A percentile compares a stretch with the other conserved stretches of the same genome.
Evolutionary conservation across 2,113 vertebrate species (phyloP).

Genomic region (Dendrocopos noguchii): DNA sequence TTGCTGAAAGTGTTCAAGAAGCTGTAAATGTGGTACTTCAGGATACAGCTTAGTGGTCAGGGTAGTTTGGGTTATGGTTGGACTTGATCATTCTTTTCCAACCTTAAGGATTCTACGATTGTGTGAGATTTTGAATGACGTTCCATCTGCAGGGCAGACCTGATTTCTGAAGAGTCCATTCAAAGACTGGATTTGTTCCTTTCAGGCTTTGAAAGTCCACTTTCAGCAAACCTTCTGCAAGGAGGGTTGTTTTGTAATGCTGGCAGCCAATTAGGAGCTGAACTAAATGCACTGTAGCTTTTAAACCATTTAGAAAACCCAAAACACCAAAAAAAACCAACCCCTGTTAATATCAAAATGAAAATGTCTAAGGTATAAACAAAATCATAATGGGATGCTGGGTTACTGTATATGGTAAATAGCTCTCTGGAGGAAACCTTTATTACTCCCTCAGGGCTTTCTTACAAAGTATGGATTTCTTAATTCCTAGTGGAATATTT

Average conservation of each 20-base stretch:
- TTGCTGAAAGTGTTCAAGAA: too few relatives aligned
- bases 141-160: not conserved
- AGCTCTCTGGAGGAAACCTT: constrained; percentile 76
- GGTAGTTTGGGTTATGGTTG: too few relatives aligned
- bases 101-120: not conserved
- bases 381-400: constrained; percentile 61
- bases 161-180: not conserved
- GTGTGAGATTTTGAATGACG: not conserved
- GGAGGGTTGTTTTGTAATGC: not conserved
- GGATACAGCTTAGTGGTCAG: too few relatives aligned
- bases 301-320: constrained; percentile 16
- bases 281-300: constrained; percentile 57
- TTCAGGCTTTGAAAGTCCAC: not conserved
- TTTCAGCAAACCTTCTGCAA: not conserved
- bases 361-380: constrained; percentile 70
- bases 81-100: too few relatives aligned
- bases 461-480: constrained; percentile 77
- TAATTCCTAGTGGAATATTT: constrained; percentile 81
- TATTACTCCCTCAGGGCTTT: constrained; percentile 77
- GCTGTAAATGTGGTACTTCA: too few relatives aligned
- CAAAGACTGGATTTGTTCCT: not conserved
- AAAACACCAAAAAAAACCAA: not conserved
- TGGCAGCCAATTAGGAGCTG: constrained; percentile 63
- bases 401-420: constrained; percentile 71
- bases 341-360: constrained; percentile 38